Base-by-base conservation (phyloP, 2,888 invertebrate genomes). In the Amorpha juglandis region DNA sequence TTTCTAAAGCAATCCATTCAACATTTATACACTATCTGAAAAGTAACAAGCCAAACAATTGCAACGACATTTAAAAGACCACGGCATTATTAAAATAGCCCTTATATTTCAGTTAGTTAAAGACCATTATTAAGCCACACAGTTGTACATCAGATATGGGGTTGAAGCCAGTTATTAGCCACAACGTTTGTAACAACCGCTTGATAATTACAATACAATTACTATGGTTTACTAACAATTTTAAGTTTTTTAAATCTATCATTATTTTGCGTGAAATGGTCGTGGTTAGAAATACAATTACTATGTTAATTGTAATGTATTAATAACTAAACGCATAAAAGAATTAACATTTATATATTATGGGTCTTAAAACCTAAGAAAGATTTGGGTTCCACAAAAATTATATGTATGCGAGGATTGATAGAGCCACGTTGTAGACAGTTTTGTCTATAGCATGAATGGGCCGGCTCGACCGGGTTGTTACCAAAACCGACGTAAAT, bases 221-320 rank as follows among this genome's bases (percentile, higher is more conserved):
- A 58, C 58, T 58, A 58, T 58, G 19, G 38, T 58, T 58, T 58
- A 19, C 16, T 38, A 58, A 38, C 38, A 58, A 14, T 58, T 58
- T 38, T 38, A 58, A 42, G 4, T 1, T 27, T 27, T n/a, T 27
- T 27, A 27, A 27, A 27, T 3, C 27, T 4, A 27, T 27, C 27
- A 27, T 27, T 4, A 27, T 27, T 27, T 27, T 27, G 27, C 27
- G 4, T 27, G 27, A 27, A 27, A 27, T 27, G 27, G n/a, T 27
- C 27, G 4, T 27, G 27, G 27, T 27, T 1, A n/a, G n/a, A n/a
- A n/a, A n/a, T n/a, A n/a, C n/a, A n/a, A n/a, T n/a, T n/a, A n/a
- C n/a, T n/a, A n/a, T n/a, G n/a, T n/a, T n/a, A n/a, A n/a, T n/a
- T n/a, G n/a, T n/a, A n/a, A n/a, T n/a, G n/a, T n/a, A n/a, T n/a